phyloP scores from a whole-genome alignment of 2,888 invertebrate genomes.

The Willowsia nigromaculata region DNA sequence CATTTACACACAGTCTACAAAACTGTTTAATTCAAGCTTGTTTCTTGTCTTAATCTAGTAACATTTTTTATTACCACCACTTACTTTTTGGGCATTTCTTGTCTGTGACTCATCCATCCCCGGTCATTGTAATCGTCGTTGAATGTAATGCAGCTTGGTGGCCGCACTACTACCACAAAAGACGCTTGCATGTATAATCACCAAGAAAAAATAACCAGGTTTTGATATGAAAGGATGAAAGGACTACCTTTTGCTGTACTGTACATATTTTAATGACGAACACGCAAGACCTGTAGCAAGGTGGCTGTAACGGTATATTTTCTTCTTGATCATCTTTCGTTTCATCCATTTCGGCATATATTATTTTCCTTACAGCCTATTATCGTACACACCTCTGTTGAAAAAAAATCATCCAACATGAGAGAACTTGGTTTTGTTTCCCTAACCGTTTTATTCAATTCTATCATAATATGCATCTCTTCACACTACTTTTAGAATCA shows the following conservation, averaged over 20 bases:
- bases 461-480: not conserved
- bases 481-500: not conserved
- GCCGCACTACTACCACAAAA: not conserved
- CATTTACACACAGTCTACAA: not conserved
- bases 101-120: not conserved
- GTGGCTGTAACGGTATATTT: slow-evolving; percentile 60
- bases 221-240: not conserved
- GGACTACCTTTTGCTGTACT: not conserved
- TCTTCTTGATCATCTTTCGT: slow-evolving; percentile 48
- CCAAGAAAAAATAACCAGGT: slow-evolving; percentile 6
- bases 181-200: not conserved
- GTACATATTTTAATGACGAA: slow-evolving; percentile 22
- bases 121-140: not conserved
- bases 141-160: no score
- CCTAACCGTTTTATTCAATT: slow-evolving; percentile 24
- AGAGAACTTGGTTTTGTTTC: not conserved
- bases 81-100: not conserved
- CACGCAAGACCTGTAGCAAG: slow-evolving; percentile 44
- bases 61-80: not conserved
- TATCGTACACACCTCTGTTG: not conserved
- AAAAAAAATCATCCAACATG: not conserved
- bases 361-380: slow-evolving; percentile 9
- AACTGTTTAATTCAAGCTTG: not conserved
- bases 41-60: not conserved
- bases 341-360: slow-evolving; percentile 40